Evolutionary conservation across 2,113 vertebrate genomes (phyloP), one percentile per base, ranked within the genome.

Genomic region (Labrus mixtus): DNA sequence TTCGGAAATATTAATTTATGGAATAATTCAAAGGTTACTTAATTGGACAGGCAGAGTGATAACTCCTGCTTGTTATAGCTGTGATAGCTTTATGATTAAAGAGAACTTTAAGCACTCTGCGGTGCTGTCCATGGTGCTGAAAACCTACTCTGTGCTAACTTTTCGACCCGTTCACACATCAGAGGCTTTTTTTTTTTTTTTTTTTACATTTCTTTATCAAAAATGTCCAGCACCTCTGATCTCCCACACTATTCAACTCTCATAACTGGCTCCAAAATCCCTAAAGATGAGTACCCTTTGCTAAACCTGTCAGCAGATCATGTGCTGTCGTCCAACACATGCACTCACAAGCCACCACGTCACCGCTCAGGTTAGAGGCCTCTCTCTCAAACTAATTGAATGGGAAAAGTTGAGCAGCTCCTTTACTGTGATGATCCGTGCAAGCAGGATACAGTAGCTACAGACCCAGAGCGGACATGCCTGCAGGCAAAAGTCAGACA

Each of bases 401-500:
- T 85, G 78, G 68, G 87, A 88, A 87, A 85, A 85, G 90, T 90
- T 90, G 78, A 91, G 85, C 46, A 75, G 77, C 77, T 82, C 73
- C 62, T 83, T 65, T 70, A 71, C 80, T 78, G 77, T 64, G 43
- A 45, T 60, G 78, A 83, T 85, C 77, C 61, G 55, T 71, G 75
- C 68, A n/a, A 43, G 85, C 72, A 68, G 76, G 84, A 81, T 84
- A 61, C 75, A 67, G 70, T 48, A 87, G 86, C 90, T 84, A 43
- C 83, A 75, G 77, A 86, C 65, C 76, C 77, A 72, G 78, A 83
- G 88, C 64, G 83, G 86, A 89, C 90, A 91, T 91, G 87, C 90
- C 92, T 77, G 54, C 78, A 79, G 93, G 92, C 91, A 78, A 88
- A 87, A 86, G 74, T 55, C 79, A 90, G 87, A 88, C 81, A 90